Percentiles rank a stretch among this genome's conserved stretches.
phyloP scores from a whole-genome alignment of 2,113 vertebrate genomes.

The Antechinus flavipes region DNA sequence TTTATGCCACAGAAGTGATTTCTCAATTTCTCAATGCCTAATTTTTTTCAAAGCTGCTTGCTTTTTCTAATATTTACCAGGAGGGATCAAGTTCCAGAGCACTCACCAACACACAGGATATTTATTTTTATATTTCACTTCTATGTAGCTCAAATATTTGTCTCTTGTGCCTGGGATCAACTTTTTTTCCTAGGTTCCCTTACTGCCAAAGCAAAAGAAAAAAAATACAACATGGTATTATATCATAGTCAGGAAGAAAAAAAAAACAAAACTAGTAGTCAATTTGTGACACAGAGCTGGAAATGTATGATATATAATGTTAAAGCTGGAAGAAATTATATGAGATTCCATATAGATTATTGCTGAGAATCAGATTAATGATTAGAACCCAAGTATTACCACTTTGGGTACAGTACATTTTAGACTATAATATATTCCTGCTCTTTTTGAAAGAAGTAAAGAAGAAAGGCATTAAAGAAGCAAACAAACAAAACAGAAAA shows the following conservation, averaged over 20 bases:
- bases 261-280: background rate
- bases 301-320: background rate
- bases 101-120: background rate
- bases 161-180: background rate
- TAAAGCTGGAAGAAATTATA: slow-evolving; percentile 10
- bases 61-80: slow-evolving; percentile 53
- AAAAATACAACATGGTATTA: background rate
- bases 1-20: slow-evolving; percentile 52
- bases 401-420: background rate
- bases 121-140: slow-evolving; percentile 39
- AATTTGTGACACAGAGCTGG: background rate
- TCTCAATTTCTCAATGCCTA: slow-evolving; percentile 54
- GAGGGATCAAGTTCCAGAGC: slow-evolving; percentile 18
- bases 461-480: background rate
- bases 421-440: background rate
- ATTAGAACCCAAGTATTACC: background rate
- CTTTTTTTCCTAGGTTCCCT: slow-evolving; percentile 44
- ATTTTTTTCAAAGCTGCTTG: slow-evolving; percentile 47
- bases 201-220: background rate
- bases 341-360: background rate
- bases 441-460: background rate
- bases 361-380: background rate
- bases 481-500: too few species aligned
- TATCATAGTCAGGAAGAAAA: slow-evolving; percentile 14
- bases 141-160: slow-evolving; percentile 25